phyloP scores from a whole-genome alignment of 2,888 invertebrate species.

The Agrotis clavis region DNA sequence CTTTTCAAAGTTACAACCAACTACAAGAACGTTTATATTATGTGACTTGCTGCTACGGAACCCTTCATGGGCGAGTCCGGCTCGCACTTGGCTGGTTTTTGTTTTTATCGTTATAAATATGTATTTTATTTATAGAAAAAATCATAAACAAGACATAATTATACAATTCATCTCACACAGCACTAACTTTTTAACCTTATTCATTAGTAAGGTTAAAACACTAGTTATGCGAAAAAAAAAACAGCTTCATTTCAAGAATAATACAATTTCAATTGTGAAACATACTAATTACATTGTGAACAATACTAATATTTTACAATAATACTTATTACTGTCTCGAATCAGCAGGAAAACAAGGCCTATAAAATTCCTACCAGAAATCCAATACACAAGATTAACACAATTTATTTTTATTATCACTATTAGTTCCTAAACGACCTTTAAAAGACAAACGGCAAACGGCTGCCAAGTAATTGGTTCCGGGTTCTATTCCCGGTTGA shows the following conservation, averaged over 20 bases:
- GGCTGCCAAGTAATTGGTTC: constrained; percentile 62
- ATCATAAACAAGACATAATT: too few relatives aligned
- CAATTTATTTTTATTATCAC: constrained; percentile 48
- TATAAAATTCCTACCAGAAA: constrained; percentile 41
- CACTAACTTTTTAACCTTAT: too few relatives aligned
- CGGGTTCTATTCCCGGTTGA: constrained; percentile 63
- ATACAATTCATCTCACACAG: too few relatives aligned
- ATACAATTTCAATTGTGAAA: constrained; percentile 1
- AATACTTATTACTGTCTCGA: constrained; percentile 5
- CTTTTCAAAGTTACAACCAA: too few relatives aligned
- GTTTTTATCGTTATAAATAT: too few relatives aligned
- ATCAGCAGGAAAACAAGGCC: constrained; percentile 26
- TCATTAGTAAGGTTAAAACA: neutral
- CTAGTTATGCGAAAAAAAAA: constrained; percentile 16
- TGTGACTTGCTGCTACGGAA: too few relatives aligned
- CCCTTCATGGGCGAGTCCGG: too few relatives aligned
- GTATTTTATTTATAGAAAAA: too few relatives aligned
- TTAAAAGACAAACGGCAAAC: constrained; percentile 50
- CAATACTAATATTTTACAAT: neutral
- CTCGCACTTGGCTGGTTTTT: too few relatives aligned
- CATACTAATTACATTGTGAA: too few relatives aligned
- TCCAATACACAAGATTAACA: constrained; percentile 31
- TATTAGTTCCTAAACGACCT: constrained; percentile 56
- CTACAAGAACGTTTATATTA: too few relatives aligned
- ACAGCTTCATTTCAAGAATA: neutral